Evolutionary conservation across 2,113 vertebrate species (phyloP).

Genomic region (Typhlomys cinereus): DNA sequence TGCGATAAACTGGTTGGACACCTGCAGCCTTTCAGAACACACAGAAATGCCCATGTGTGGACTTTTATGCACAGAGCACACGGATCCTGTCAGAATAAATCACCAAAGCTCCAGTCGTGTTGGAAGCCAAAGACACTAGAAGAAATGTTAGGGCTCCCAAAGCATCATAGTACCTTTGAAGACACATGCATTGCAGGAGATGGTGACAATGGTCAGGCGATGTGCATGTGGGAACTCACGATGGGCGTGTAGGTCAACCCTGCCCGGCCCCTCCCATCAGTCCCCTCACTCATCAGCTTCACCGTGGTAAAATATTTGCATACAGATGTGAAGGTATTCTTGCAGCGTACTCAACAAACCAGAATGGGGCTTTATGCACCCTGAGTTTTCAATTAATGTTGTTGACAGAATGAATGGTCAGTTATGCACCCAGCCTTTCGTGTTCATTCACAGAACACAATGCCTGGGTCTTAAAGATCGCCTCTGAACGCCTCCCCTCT

Average conservation of each 20-base stretch:
- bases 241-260: background rate
- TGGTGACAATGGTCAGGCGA: constrained; percentile 33
- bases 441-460: constrained; percentile 73
- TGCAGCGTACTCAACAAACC: constrained; percentile 67
- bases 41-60: background rate
- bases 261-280: background rate
- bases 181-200: constrained; percentile 6
- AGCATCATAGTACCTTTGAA: constrained; percentile 4
- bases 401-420: constrained; percentile 79
- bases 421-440: constrained; percentile 73
- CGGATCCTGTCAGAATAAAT: background rate
- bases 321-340: constrained; percentile 75
- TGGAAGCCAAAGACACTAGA: background rate
- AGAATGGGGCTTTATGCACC: constrained; percentile 70
- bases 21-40: background rate
- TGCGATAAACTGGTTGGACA: constrained; percentile 48
- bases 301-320: constrained; percentile 69
- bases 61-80: background rate
- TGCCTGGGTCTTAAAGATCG: constrained; percentile 69
- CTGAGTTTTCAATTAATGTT: constrained; percentile 79
- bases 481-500: constrained; percentile 70
- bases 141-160: constrained; percentile 29
- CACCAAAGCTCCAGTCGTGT: background rate
- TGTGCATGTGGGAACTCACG: background rate
- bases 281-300: background rate